A percentile compares a stretch with the other conserved stretches of the same genome.
Evolutionary conservation across 2,888 invertebrate genomes (phyloP).

Genomic region (Erynnis tages): DNA sequence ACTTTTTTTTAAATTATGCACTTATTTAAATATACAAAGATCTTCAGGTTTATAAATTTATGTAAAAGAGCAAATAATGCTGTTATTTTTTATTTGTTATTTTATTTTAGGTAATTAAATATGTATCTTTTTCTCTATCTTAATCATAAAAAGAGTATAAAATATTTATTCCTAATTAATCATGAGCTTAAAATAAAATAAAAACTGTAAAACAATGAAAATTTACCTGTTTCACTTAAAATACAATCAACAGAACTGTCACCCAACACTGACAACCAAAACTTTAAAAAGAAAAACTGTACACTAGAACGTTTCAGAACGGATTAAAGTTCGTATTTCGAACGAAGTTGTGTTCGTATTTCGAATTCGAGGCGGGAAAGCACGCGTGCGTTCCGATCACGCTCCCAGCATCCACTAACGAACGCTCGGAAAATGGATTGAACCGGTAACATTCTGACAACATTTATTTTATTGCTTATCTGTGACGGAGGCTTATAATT

Average conservation of each 20-base stretch:
- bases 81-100: too few relatives aligned
- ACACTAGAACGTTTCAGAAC: constrained; percentile 13
- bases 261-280: constrained; percentile 12
- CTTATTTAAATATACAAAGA: constrained; percentile 5
- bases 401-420: constrained; percentile 53
- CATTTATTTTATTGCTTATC: constrained; percentile 35
- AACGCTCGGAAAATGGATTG: constrained; percentile 40
- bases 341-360: constrained; percentile 14
- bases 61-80: too few relatives aligned
- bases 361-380: constrained; percentile 26
- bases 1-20: constrained; percentile 2
- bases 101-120: too few relatives aligned
- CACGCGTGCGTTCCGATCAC: constrained; percentile 42
- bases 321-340: constrained; percentile 15
- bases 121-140: too few relatives aligned
- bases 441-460: constrained; percentile 36
- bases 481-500: constrained; percentile 19
- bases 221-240: constrained; percentile 15
- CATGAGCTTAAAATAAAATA: neutral
- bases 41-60: constrained; percentile 2
- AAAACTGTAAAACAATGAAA: constrained; percentile 5
- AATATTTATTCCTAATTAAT: too few relatives aligned
- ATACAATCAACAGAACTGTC: neutral
- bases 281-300: constrained; percentile 17
- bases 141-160: too few relatives aligned